Base-by-base conservation (phyloP, 2,797 vertebrate genomes). In the Cryptoblepharus egeriae region DNA sequence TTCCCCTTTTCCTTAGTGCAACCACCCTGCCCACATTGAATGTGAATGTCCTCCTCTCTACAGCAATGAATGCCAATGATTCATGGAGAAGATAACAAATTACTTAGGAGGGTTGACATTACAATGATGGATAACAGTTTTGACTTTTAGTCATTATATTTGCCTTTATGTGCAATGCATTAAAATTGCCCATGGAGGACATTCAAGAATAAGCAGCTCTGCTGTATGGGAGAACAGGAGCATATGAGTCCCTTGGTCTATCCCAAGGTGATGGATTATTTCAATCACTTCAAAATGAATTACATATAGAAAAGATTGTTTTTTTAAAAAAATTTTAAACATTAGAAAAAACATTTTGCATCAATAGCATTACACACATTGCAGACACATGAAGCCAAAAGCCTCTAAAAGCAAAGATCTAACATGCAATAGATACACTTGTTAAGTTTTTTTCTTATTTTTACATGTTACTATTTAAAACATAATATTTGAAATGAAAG, bases 41-140 rank as follows among this genome's bases (percentile, higher is more conserved):
- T 82, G 6, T 68, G 72, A 83, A 77, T 65, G 75, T 72, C 26
- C 20, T 85, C 87, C 85, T 87, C 82, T 60, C 73, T 20, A 2
- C 63, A 77, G 75, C 0, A 1, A 87, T 24, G 37, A 65, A 64
- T 67, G 76, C 3, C 76, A 58, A 81, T 83, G 35, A 73, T 77
- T 61, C 0, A 22, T 1, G 1, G 4, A 16, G 60, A 8, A 7
- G 13, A 80, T 86, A 84, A 86, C 0, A 24, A 61, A 70, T 57
- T 69, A 20, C 86, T 83, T 72, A 52, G n/a, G 70, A 77, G 77
- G 74, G 6, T 26, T 85, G 12, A 2, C 87, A 84, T 71, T 84
- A 75, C 10, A 52, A 12, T 71, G 60, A 58, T 58, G 72, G 77
- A 57, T 24, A 70, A 7, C 49, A 80, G 80, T 87, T 42, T 77